Conservation (phyloP, 2,888 invertebrate genomes). For the Xylocampa areola region DNA sequence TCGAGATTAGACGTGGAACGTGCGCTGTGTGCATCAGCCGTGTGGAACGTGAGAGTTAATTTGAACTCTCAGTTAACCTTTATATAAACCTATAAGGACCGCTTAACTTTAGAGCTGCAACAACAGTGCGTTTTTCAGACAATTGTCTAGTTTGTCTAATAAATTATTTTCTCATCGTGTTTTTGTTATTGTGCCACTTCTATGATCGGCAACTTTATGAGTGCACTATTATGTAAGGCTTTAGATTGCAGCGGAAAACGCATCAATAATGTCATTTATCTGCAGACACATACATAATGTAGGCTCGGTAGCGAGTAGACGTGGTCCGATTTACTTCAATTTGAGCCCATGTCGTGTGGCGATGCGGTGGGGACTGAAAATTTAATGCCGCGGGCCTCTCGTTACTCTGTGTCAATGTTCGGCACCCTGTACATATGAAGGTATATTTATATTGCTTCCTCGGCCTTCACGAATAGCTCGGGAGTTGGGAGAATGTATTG, state of each 20-base stretch:
- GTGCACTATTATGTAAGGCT: neutral
- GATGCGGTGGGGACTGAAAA: slow-evolving; percentile 70
- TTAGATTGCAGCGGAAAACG: slow-evolving; percentile 31
- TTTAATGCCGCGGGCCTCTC: slow-evolving; percentile 71
- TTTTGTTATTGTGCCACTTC: neutral
- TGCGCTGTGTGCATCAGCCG: slow-evolving; percentile 40
- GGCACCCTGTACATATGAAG: slow-evolving; percentile 60
- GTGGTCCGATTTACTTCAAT: slow-evolving; percentile 72
- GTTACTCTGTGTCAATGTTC: slow-evolving; percentile 72
- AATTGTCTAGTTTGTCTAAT: neutral
- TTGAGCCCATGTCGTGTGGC: slow-evolving; percentile 68
- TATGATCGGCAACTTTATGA: neutral
- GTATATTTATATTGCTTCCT: slow-evolving; percentile 58
- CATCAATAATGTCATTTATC: slow-evolving; percentile 47
- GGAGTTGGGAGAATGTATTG: slow-evolving; percentile 41
- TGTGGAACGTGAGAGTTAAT: slow-evolving; percentile 27
- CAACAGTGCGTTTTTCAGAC: neutral
- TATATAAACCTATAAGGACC: slow-evolving; percentile 12
- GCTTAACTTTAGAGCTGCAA: slow-evolving; percentile 10
- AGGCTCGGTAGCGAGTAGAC: slow-evolving; percentile 47
- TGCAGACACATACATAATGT: slow-evolving; percentile 50
- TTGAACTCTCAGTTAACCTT: slow-evolving; percentile 28
- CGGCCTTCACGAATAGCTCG: slow-evolving; percentile 39
- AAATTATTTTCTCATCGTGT: neutral
- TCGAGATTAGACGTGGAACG: slow-evolving; percentile 33